Evolutionary conservation across 2,888 invertebrate genomes (phyloP), one percentile per base, ranked within the genome.

Genomic region (Isoperla grammatica): DNA sequence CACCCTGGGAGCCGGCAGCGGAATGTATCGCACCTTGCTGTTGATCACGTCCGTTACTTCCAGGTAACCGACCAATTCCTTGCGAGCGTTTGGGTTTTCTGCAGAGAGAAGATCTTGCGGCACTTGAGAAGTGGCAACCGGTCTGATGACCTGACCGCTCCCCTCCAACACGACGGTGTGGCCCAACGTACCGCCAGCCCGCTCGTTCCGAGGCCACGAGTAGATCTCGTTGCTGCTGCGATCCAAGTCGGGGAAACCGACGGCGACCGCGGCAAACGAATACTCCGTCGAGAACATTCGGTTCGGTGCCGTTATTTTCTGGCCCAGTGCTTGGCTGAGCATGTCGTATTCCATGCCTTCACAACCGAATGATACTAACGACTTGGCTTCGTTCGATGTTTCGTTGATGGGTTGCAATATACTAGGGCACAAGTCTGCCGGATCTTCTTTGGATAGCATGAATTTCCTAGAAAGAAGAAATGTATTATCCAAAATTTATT

Each of bases 41-140:
- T 72, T 72, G 4, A 72, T 69, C 2, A 76, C 64, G 69, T 84
- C 81, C 19, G 78, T 73, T n/a, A 82, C 74, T 70, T 81, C 80
- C 49, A 81, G 69, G 66, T 75, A 81, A 13, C 76, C 75, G 39
- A 71, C 64, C 1, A 53, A 65, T 37, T 45, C 64, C 67, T 65
- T 2, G 69, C 69, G 15, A 19, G 17, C 11, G 2, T 23, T 55
- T 13, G 49, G 13, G 12, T 43, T 39, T 4, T 42, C 53, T 13
- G 56, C 59, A 42, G 46, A 17, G 37, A 53, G 13, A 6, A 62
- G 46, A 12, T 68, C 62, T 56, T 66, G 60, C 15, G 68, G 68
- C 4, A 68, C 69, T 8, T 63, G 56, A 0, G 70, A 68, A 17
- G 72, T 62, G 39, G 70, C 66, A 12, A 68, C 62, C 0, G 66